These are phyloP conservation scores for Selenia dentaria DNA, from an alignment of 2,888 invertebrate genomes.

Conservation along the genomic window DNA sequence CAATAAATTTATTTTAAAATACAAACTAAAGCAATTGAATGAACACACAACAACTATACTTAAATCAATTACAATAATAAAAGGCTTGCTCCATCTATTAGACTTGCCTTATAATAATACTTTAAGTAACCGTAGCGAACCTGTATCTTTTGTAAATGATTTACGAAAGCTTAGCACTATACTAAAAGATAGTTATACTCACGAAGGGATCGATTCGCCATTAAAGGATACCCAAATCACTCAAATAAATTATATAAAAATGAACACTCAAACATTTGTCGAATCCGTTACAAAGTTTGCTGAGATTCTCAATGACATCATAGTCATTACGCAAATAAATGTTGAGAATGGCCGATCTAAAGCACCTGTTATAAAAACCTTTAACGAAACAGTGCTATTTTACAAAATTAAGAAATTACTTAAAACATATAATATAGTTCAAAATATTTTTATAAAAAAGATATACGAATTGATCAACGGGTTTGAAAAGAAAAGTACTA, in stretches of 20 bases:
- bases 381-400: constrained; percentile 11
- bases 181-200: constrained; percentile 42
- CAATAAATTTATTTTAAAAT: constrained; percentile 43
- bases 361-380: constrained; percentile 32
- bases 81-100: constrained; percentile 53
- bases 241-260: constrained; percentile 59
- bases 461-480: constrained; percentile 53
- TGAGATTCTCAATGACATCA: constrained; percentile 54
- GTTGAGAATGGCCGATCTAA: neutral
- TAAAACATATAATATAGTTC: constrained; percentile 39
- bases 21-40: constrained; percentile 54
- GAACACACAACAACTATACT: constrained; percentile 55
- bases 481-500: constrained; percentile 36
- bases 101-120: constrained; percentile 33
- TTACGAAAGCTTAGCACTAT: constrained; percentile 52
- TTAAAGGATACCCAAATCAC: constrained; percentile 45
- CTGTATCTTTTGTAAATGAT: constrained; percentile 33
- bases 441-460: constrained; percentile 60
- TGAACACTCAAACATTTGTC: constrained; percentile 55
- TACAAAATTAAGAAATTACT: constrained; percentile 17
- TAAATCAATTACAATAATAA: constrained; percentile 57
- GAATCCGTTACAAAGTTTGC: constrained; percentile 60
- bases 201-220: constrained; percentile 19
- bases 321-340: constrained; percentile 26
- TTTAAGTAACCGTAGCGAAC: constrained; percentile 8